Evolutionary conservation across 1,140 invertebrate genomes (phyloP).

Genomic region (Sipha flava): DNA sequence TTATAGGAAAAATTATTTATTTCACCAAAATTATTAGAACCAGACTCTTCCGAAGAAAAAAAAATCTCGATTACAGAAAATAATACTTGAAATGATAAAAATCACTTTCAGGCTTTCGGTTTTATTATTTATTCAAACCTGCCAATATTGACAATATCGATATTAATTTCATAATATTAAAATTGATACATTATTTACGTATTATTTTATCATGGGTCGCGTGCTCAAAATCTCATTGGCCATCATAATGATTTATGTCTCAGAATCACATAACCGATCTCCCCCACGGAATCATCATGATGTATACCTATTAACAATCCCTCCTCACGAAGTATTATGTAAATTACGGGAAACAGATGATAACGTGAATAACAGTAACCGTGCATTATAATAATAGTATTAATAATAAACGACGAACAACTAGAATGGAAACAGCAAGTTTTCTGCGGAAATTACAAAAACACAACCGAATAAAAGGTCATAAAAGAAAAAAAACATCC

Average conservation of each 20-base stretch:
- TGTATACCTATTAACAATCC: not conserved
- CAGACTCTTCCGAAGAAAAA: no score
- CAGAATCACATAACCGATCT: conserved; percentile 6
- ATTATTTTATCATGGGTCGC: not conserved
- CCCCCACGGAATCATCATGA: not conserved
- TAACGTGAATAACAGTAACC: not conserved
- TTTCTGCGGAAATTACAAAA: conserved; percentile 5
- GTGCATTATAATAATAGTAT: not conserved
- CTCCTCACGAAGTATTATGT: not conserved
- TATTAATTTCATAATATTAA: not conserved
- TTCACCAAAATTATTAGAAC: no score
- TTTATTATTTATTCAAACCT: not conserved
- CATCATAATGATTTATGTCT: not conserved
- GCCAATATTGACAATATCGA: no score
- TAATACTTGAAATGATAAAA: no score
- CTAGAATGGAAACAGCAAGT: not conserved
- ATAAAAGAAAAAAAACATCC: not conserved
- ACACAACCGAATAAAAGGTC: not conserved
- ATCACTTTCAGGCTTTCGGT: not conserved
- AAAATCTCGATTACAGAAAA: no score
- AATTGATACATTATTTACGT: not conserved
- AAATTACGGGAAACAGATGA: conserved; percentile 12
- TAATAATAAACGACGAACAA: not conserved
- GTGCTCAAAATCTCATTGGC: not conserved
- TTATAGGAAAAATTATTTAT: no score